These are phyloP conservation scores for Rhagoletis pomonella DNA, from an alignment of 1,140 invertebrate genomes.

Conservation along the genomic window DNA sequence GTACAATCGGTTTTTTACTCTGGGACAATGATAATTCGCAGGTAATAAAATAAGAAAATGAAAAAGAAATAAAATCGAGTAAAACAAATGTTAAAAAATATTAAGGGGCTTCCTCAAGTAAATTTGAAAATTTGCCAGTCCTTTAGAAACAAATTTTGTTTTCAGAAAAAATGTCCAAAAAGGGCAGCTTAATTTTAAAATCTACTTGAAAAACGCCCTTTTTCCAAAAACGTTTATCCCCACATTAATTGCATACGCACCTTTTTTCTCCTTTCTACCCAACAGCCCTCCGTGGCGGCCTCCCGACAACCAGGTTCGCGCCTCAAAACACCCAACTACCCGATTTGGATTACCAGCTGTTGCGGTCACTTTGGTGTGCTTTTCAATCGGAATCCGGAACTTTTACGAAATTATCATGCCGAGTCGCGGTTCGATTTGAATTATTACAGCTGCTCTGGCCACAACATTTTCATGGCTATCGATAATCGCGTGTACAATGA, in stretches of 20 bases:
- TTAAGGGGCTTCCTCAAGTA: no score
- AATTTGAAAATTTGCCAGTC: no score
- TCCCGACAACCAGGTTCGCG: conserved; percentile 81
- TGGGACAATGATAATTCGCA: conserved; percentile 77
- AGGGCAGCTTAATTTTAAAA: no score
- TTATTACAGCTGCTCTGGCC: conserved; percentile 85
- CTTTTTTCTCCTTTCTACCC: no score
- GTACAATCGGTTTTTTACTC: conserved; percentile 82
- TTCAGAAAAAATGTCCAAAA: no score
- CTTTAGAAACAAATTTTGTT: no score
- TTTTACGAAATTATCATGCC: conserved; percentile 87
- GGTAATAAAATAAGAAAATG: neutral
- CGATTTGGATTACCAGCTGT: conserved; percentile 86
- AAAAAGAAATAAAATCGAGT: no score
- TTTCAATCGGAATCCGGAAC: conserved; percentile 86
- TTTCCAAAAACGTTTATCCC: no score
- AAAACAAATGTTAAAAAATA: no score
- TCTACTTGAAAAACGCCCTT: no score
- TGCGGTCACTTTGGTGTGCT: conserved; percentile 85
- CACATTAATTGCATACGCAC: no score
- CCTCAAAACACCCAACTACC: conserved; percentile 87
- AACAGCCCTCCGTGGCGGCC: conserved; percentile 58
- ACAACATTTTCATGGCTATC: conserved; percentile 81
- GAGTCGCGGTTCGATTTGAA: conserved; percentile 86
- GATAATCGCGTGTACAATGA: conserved; percentile 80